Base-by-base conservation (phyloP, 1,140 invertebrate species). In the Atta cephalotes region DNA sequence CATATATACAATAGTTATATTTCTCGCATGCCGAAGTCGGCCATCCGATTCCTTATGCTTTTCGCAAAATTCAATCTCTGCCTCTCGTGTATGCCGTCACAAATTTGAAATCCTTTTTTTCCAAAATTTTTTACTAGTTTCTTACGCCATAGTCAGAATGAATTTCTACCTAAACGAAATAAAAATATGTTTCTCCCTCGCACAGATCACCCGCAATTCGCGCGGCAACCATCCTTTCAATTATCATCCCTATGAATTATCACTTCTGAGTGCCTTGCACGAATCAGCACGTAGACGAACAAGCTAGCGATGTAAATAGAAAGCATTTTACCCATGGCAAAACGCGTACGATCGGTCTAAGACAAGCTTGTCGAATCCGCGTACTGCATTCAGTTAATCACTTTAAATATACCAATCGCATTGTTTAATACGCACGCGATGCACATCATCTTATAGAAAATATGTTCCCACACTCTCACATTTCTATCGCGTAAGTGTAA, bases 401-500 rank as follows among this genome's bases (percentile, higher is more conserved):
- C 31, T 16, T 53, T 5, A 68, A 16, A 1, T 80, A 18, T 81
- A 71, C 21, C 25, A 39, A 31, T 80, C n/a, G 16, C 77, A n/a
- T 45, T 70, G 10, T 81, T 81, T 56, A 56, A 70, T 56, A 14
- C 49, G 45, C n/a, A n/a, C n/a, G 65, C 12, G 18, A 14, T 35
- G 35, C 45, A 63, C 39, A 87, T 49, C 74, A 71, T 86, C 63
- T 88, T 91, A 85, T 92, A 90, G 85, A 91, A 92, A 91, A 89
- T 91, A 91, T 88, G 85, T 91, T 72, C 53, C 72, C 88, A 70
- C 86, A 85, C 68, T 91, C 71, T 85, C 68, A 89, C 72, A 85
- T 85, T 84, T 90, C 86, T 92, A 68, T 63, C 82, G 87, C 65
- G 82, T 91, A 88, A 87, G 82, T 89, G 87, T 91, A 92, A 87